Conservation (phyloP, 2,113 vertebrate genomes). For the Alethe castanea region DNA sequence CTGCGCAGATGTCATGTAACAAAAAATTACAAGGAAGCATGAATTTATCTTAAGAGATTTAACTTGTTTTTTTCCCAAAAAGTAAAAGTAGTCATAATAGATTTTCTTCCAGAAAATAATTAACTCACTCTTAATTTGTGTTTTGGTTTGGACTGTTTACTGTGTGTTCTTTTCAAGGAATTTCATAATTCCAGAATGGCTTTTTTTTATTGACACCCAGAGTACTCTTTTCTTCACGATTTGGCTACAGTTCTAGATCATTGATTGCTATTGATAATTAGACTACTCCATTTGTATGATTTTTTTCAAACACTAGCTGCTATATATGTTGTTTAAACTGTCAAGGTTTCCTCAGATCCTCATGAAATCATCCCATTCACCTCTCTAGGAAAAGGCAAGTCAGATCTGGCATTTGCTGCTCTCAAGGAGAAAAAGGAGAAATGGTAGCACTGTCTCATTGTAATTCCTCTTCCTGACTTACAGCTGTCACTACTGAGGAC, state of each 20-base stretch:
- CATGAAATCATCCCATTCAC: background rate
- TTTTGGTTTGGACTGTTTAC: background rate
- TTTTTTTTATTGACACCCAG: background rate
- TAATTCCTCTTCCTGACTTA: background rate
- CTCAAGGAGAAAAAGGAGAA: background rate
- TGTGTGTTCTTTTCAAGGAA: background rate
- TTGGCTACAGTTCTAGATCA: background rate
- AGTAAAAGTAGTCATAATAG: background rate
- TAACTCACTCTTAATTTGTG: background rate
- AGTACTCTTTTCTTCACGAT: background rate
- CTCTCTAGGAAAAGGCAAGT: background rate
- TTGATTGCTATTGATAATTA: constrained; percentile 38
- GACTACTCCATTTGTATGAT: background rate
- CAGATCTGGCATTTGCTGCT: background rate
- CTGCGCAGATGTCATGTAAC: background rate
- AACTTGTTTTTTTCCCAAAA: background rate
- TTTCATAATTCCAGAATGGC: background rate
- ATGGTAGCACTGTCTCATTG: background rate
- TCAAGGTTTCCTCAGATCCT: background rate
- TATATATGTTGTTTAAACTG: background rate
- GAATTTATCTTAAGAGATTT: background rate
- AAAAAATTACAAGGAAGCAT: background rate
- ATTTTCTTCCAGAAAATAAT: constrained; percentile 6
- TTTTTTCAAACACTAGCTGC: constrained; percentile 17
- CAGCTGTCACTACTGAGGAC: background rate